Percentiles rank a stretch among this genome's conserved stretches.
Evolutionary conservation across 2,888 invertebrate species (phyloP).

Genomic region (Tyria jacobaeae): DNA sequence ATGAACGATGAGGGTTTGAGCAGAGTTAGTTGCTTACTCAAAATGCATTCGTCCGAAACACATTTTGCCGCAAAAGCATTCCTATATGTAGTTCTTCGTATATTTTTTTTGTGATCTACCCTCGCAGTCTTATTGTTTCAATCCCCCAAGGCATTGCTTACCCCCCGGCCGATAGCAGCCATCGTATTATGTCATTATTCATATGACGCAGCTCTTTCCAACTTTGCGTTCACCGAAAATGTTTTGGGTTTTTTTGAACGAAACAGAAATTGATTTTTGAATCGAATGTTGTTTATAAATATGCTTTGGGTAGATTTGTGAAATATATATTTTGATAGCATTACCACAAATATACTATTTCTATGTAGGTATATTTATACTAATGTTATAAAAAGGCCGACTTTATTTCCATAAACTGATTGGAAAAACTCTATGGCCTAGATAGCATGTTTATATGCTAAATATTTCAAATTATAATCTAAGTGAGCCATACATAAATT

Average conservation of each 20-base stretch:
- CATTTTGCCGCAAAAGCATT: not conserved
- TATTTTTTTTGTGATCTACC: conserved; percentile 18
- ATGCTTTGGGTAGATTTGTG: too few relatives aligned
- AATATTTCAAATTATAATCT: too few relatives aligned
- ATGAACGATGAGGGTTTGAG: too few relatives aligned
- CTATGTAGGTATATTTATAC: too few relatives aligned
- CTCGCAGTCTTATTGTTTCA: conserved; percentile 40
- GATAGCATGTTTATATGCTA: too few relatives aligned
- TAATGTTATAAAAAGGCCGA: too few relatives aligned
- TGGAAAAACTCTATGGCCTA: too few relatives aligned
- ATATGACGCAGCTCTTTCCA: conserved; percentile 58
- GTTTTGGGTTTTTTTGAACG: conserved; percentile 8
- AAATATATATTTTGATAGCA: too few relatives aligned
- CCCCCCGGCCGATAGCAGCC: conserved; percentile 29
- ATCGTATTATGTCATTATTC: conserved; percentile 57
- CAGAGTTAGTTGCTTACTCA: not conserved
- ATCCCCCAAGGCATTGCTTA: conserved; percentile 30
- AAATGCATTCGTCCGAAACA: not conserved
- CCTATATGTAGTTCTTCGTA: conserved; percentile 5
- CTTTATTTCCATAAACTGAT: too few relatives aligned
- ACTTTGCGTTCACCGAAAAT: conserved; percentile 22
- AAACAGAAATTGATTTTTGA: conserved; percentile 6
- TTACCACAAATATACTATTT: too few relatives aligned
- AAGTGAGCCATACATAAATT: too few relatives aligned
- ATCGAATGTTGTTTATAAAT: not conserved